A percentile compares a stretch with the other conserved stretches of the same genome.
phyloP scores from a whole-genome alignment of 1,140 invertebrate genomes.

The Cheumatopsyche charites region DNA sequence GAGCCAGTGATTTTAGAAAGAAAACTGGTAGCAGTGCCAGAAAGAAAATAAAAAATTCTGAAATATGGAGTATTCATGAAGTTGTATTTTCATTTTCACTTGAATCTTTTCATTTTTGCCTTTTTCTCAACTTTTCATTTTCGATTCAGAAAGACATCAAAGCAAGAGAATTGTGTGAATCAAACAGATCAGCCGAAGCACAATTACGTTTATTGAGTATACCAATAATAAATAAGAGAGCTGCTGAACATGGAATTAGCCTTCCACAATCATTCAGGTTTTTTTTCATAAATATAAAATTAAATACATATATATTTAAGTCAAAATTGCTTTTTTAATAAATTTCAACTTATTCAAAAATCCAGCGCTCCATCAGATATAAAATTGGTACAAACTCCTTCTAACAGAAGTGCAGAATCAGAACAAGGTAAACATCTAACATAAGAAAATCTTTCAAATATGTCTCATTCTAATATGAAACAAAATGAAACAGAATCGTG shows the following conservation, averaged over 20 bases:
- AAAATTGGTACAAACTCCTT: constrained; percentile 17
- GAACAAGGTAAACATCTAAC: constrained; percentile 32
- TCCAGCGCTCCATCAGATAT: constrained; percentile 30
- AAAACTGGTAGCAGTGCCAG: constrained; percentile 27
- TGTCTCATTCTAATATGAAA: constrained; percentile 11
- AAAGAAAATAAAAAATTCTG: constrained; percentile 35
- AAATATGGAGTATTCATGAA: constrained; percentile 39
- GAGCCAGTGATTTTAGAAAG: constrained; percentile 28
- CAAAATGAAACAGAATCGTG: no score
- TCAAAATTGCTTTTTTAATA: no score
- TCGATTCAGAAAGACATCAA: constrained; percentile 35
- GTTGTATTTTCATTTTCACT: not conserved
- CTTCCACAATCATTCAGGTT: constrained; percentile 35
- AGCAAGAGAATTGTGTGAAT: constrained; percentile 32
- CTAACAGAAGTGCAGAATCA: constrained; percentile 32
- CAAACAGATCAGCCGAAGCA: constrained; percentile 36
- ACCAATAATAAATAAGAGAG: constrained; percentile 33
- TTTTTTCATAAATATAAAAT: no score
- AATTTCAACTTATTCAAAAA: no score
- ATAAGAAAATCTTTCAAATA: not conserved
- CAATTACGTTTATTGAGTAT: constrained; percentile 28
- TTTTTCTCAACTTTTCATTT: not conserved
- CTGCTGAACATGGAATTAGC: constrained; percentile 30
- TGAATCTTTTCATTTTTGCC: no score
- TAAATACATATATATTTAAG: no score